Evolutionary conservation across 2,888 invertebrate genomes (phyloP).

Genomic region (Papilio gigon): DNA sequence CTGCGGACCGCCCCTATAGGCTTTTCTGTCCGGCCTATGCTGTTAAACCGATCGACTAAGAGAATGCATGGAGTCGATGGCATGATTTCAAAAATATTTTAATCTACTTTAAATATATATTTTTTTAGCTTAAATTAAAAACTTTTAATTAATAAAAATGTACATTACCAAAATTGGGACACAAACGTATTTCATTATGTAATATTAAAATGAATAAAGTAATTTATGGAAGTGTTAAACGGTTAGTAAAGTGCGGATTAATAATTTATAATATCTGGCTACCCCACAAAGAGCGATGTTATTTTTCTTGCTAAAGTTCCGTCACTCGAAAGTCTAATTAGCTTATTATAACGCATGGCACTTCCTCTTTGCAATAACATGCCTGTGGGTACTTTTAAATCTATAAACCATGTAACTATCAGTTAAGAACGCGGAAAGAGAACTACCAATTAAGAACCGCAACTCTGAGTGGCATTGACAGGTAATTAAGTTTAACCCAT

Average conservation of each 20-base stretch:
- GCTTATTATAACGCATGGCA: constrained; percentile 66
- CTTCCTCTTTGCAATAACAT: constrained; percentile 64
- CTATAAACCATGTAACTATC: constrained; percentile 40
- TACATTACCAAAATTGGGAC: too few species aligned
- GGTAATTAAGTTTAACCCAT: not conserved
- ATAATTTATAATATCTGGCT: not conserved
- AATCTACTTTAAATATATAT: not conserved
- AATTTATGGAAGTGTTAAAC: not conserved
- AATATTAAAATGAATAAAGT: not conserved
- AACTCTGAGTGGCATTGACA: constrained; percentile 1
- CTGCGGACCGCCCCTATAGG: constrained; percentile 82
- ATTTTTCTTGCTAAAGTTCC: constrained; percentile 26
- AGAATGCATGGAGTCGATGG: constrained; percentile 62
- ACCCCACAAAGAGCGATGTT: not conserved
- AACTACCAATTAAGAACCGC: constrained; percentile 4
- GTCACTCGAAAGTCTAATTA: constrained; percentile 45
- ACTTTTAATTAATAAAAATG: not conserved
- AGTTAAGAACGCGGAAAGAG: constrained; percentile 26
- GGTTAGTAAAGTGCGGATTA: not conserved
- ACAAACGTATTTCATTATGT: not conserved
- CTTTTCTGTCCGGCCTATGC: constrained; percentile 83
- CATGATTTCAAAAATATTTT: constrained; percentile 40
- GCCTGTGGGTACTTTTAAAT: constrained; percentile 41
- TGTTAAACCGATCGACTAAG: constrained; percentile 78
- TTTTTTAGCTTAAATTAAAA: not conserved